Evolutionary conservation across 1,140 invertebrate species (phyloP), one percentile per base, ranked within the genome.

Genomic region (Parasteatoda tepidariorum): DNA sequence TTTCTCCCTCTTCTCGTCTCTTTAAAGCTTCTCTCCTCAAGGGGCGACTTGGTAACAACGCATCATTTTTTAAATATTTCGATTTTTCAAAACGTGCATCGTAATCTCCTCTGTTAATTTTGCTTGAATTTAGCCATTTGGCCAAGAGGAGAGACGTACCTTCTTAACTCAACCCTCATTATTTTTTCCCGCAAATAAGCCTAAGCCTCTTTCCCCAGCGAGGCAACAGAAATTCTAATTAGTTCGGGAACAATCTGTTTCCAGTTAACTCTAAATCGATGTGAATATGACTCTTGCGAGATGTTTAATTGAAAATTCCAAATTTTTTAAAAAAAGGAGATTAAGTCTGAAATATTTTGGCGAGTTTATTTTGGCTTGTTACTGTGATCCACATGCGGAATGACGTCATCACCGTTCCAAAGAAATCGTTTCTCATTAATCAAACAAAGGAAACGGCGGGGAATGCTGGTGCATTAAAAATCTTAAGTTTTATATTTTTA

Each of bases 101-200:
- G 34, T 74, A 30, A 74, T 74, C 71, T 71, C 33, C 26, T 74
- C 71, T 48, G 55, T 74, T 74, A 74, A 74, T 74, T 74, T 74
- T 74, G 33, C 55, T 33, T 74, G 30, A 61, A n/a, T 67, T 74
- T 48, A 55, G 48, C 26, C 18, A 26, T 22, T 68, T 48, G 66
- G 26, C 7, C 55, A 24, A 11, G 7, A 31, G 68, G 24, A 41
- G 67, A 30, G 26, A 9, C 33, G 41, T 26, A 30, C 15, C 41
- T 31, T 31, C 26, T 3, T 24, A 9, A n/a, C 34, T 13, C 24
- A 9, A 33, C 11, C 18, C 31, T 31, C 31, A 28, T 71, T 55
- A 15, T 33, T 57, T 55, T 31, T 70, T 54, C 41, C 31, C 3
- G 55, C 5, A 55, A 34, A 24, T 74, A 22, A 74, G 55, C 30